phyloP scores from a whole-genome alignment of 1,140 invertebrate species.

The Oedothorax gibbosus region DNA sequence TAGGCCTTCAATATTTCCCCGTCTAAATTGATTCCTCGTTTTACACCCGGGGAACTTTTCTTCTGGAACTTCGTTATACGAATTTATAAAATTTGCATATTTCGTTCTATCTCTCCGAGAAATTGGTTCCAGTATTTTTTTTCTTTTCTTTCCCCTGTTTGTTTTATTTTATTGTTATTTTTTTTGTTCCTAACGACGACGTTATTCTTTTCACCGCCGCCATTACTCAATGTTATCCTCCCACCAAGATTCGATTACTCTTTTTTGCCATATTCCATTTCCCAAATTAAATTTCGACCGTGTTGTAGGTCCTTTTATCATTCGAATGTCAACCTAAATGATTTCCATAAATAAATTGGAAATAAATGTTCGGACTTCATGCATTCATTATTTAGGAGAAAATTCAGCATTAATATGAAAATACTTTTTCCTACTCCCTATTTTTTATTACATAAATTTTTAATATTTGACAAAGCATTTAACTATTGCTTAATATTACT shows the following conservation, averaged over 20 bases:
- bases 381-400: too few relatives aligned
- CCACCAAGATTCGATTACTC: constrained; percentile 38
- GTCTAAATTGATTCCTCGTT: constrained; percentile 19
- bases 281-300: constrained; percentile 46
- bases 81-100: constrained; percentile 13
- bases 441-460: too few relatives aligned
- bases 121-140: constrained; percentile 1
- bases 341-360: too few relatives aligned
- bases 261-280: constrained; percentile 34
- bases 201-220: constrained; percentile 13
- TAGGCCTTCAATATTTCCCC: neutral
- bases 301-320: too few relatives aligned
- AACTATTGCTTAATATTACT: too few relatives aligned
- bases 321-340: too few relatives aligned
- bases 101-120: neutral
- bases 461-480: too few relatives aligned
- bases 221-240: constrained; percentile 41
- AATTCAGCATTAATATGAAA: too few relatives aligned
- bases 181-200: neutral
- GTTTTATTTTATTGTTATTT: constrained; percentile 19
- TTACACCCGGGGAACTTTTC: neutral
- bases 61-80: neutral
- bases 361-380: too few relatives aligned
- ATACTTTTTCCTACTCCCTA: too few relatives aligned
- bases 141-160: neutral